Base-by-base conservation (phyloP, 1,140 invertebrate species). In the Macrobrachium nipponense region DNA sequence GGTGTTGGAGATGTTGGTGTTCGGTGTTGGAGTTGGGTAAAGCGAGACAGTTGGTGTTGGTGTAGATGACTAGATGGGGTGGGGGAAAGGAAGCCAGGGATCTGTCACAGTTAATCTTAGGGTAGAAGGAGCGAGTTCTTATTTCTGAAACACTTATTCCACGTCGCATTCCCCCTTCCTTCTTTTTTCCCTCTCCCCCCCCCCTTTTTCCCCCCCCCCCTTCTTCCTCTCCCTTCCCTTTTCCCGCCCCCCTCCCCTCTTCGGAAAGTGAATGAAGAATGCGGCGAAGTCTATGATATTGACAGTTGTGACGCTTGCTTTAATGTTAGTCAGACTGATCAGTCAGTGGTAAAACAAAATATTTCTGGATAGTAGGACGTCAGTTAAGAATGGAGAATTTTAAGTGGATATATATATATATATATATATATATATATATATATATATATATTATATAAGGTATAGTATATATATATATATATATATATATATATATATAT, bases 401-500 rank as follows among this genome's bases (percentile, higher is more conserved):
- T n/a, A n/a, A 36, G 27, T 36, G 1, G 27, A 36, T 1, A 68
- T 5, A 68, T 5, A 11, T 68, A n/a, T 68, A 62, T 62, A 72
- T 27, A 72, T 27, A 72, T 6, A 72, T 27, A 27, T 72, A 72
- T 73, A 8, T 73, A 73, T 73, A 73, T 44, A 14, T 73, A 14
- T 73, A 14, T 73, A 73, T 73, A 73, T 72, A 72, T 72, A 72
- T n/a, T n/a, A n/a, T n/a, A n/a, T n/a, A n/a, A n/a, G n/a, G n/a
- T 72, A 18, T 20, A 72, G n/a, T n/a, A n/a, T 73, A 73, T 73
- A 73, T 73, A 73, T 73, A 73, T 73, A 73, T 73, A 73, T 73
- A 73, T 73, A 73, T 73, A 73, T 73, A 73, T 73, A 73, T 73
- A 51, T 73, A 73, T 73, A 73, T 73, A 73, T 73, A 73, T 73